phyloP scores from a whole-genome alignment of 1,140 invertebrate species.

The Bradynema listronoti region DNA sequence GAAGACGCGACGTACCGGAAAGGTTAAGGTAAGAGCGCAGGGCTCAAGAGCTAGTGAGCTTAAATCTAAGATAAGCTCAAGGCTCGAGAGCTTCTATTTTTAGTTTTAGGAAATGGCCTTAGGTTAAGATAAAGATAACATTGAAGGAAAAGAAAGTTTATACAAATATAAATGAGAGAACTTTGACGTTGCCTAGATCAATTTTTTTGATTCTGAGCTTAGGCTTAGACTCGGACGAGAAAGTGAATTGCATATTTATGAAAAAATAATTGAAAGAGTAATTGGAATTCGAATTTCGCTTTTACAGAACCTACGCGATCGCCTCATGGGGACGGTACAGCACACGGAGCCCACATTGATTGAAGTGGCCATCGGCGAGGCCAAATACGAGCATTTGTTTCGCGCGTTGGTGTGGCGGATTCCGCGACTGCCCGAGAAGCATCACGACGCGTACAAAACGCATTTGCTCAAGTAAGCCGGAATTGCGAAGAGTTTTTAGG shows the following conservation, averaged over 20 bases:
- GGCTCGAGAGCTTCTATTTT: no score
- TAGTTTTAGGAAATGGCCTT: no score
- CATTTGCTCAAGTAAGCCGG: constrained; percentile 49
- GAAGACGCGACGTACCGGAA: constrained; percentile 72
- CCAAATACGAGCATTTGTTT: constrained; percentile 98
- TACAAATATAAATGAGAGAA: no score
- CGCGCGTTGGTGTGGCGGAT: constrained; percentile 95
- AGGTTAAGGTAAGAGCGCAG: constrained; percentile 64
- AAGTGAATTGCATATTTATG: no score
- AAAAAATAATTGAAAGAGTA: no score
- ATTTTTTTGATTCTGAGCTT: no score
- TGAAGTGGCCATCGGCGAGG: constrained; percentile 73
- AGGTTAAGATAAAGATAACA: no score
- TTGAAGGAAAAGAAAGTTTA: no score
- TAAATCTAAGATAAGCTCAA: no score
- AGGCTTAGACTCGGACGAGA: no score
- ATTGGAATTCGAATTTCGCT: not conserved
- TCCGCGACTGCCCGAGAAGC: constrained; percentile 61
- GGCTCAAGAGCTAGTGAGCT: no score
- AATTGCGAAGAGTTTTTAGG: not conserved
- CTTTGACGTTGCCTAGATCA: no score
- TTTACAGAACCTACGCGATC: constrained; percentile 76
- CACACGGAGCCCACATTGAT: constrained; percentile 81
- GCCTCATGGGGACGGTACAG: constrained; percentile 83
- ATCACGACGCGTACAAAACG: constrained; percentile 55